Evolutionary conservation across 2,888 invertebrate species (phyloP).

Genomic region (Agrotis clavis): DNA sequence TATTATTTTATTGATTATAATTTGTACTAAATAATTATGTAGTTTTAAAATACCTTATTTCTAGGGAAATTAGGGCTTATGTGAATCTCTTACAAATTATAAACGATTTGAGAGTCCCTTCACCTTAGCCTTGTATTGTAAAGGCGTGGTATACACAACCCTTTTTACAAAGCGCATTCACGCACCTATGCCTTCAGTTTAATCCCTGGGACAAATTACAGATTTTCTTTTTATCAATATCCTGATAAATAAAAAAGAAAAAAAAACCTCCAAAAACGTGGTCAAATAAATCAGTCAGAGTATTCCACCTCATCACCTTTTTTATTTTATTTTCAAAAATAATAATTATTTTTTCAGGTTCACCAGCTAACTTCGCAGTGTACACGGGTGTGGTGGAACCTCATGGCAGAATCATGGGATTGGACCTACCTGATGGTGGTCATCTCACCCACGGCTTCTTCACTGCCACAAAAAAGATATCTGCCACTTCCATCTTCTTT

Average conservation of each 20-base stretch:
- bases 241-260: not conserved
- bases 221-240: not conserved
- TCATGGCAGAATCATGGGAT: constrained; percentile 98
- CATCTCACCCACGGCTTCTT: constrained; percentile 98
- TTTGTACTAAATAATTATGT: not conserved
- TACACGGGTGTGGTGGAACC: constrained; percentile 97
- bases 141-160: no score
- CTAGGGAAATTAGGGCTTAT: not conserved
- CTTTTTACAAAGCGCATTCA: no score
- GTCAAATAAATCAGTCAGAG: no score
- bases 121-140: not conserved
- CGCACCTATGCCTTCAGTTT: no score
- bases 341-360: constrained; percentile 86
- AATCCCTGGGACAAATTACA: no score
- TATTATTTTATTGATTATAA: not conserved
- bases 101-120: not conserved
- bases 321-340: not conserved
- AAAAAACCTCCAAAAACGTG: no score
- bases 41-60: not conserved
- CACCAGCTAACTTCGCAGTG: constrained; percentile 99
- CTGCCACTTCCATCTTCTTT: constrained; percentile 99
- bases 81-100: not conserved
- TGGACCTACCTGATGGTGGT: constrained; percentile 99
- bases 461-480: constrained; percentile 97
- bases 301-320: no score